Base-by-base conservation (phyloP, 2,888 invertebrate genomes). In the Apeira syringaria region DNA sequence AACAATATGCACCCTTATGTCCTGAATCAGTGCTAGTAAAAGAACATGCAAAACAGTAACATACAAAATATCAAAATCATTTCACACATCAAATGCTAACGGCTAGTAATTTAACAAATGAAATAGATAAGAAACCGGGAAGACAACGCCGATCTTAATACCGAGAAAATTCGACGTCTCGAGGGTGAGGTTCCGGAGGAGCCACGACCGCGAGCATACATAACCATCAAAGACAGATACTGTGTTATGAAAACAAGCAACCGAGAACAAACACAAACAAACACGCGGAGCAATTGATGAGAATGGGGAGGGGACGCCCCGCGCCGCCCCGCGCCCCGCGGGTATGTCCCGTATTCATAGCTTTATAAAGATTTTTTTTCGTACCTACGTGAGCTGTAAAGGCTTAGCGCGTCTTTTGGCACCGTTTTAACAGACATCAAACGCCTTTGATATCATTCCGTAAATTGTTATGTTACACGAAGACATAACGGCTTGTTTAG, bases 231-330 rank as follows among this genome's bases (percentile, higher is more conserved):
- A 87, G 81, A 83, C 84, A 83, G 80, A 79, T 82, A 78, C 66
- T 72, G 67, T 85, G 85, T 85, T 87, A 87, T 85, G 85, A 88
- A 86, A 88, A 88, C 87, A 88, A 82, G 78, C 81, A 80, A 67
- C 80, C 71, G 66, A 72, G 75, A 82, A 78, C 79, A 86, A 85
- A 86, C 80, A 83, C 77, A 82, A 82, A 82, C 83, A 85, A 78
- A 82, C 80, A 81, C 64, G 72, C 68, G 74, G 80, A 81, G 86
- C 87, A 88, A 87, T 87, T 81, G 84, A 84, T 76, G 81, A 80
- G 79, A 77, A 73, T 67, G 72, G 66, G 67, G 53, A 55, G 47
- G 61, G 56, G 48, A 52, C 53, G n/a, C n/a, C n/a, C n/a, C n/a
- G n/a, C n/a, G n/a, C n/a, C n/a, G n/a, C n/a, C n/a, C n/a, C n/a